Evolutionary conservation across 2,113 vertebrate species (phyloP).

Genomic region (Epinephelus lanceolatus): DNA sequence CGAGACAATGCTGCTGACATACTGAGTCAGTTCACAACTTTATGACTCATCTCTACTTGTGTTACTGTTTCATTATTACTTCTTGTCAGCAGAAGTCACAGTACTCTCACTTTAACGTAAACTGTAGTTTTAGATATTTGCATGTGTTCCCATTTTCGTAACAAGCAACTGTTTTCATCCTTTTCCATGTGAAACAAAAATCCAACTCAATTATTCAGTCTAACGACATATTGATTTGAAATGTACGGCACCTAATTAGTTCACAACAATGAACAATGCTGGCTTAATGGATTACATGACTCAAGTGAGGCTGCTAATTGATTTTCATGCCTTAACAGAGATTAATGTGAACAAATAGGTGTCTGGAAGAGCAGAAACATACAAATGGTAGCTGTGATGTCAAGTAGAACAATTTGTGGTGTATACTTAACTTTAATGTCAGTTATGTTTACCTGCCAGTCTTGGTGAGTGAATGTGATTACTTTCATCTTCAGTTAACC

Average conservation of each 20-base stretch:
- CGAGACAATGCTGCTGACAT: too few relatives aligned
- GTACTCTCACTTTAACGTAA: too few relatives aligned
- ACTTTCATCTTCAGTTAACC: too few relatives aligned
- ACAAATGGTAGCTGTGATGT: neutral
- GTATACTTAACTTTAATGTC: neutral
- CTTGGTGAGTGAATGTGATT: neutral
- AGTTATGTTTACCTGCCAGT: neutral
- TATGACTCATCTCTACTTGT: too few relatives aligned
- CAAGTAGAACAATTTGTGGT: neutral
- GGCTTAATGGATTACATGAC: neutral
- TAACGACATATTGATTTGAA: conserved; percentile 1
- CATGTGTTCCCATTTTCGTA: too few relatives aligned
- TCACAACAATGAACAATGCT: neutral
- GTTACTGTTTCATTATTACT: too few relatives aligned
- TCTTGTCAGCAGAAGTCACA: too few relatives aligned
- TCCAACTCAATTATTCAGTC: neutral
- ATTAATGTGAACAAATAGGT: neutral
- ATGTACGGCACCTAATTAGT: neutral
- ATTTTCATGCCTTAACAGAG: neutral
- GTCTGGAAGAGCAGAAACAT: neutral
- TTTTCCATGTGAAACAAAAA: neutral
- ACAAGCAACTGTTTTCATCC: neutral
- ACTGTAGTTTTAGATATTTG: too few relatives aligned
- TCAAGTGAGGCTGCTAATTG: neutral
- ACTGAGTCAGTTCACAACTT: too few relatives aligned